Evolutionary conservation across 2,113 vertebrate species (phyloP), one percentile per base, ranked within the genome.

Genomic region (Scortum barcoo): DNA sequence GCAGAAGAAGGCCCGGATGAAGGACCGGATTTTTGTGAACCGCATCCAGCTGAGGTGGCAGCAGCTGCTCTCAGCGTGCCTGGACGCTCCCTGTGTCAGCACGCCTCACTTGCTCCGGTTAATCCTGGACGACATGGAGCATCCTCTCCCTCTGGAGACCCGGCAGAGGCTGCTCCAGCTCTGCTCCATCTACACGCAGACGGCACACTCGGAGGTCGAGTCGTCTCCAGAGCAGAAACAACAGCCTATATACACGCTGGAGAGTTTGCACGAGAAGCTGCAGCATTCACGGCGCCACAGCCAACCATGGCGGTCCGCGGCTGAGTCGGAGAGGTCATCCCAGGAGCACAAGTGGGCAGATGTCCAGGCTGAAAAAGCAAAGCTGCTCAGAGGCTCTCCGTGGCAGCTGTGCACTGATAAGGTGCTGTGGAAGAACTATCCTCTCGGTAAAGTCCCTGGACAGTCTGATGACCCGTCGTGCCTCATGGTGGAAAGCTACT

Each of bases 171-270:
- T 99, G 57, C 93, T 98, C 26, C 95, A 89, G 76, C 96, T 99
- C 11, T 96, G 96, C 91, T 95, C 95, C 11, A 97, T 99, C 93
- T 99, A 99, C 93, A 98, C 97, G 0, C 97, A 97, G 87, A 89
- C 87, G 7, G 78, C 86, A 28, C 71, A 48, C 19, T 42, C 79
- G 1, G 80, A 88, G 65, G 20, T 5, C 53, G n/a, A 87, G 63
- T 2, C 80, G 0, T 40, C 80, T 4, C 57, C 61, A 54, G 86
- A 91, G 6, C 66, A 76, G 24, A 78, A 86, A 16, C 94, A 92
- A 20, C 95, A 96, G 86, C 96, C 95, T 8, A 76, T 98, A 28
- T 98, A 98, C 91, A 99, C 98, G 0, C 85, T 98, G 78, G 96
- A 99, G 85, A 97, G 90, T 86, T 88, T 99, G 48, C 95, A 96